Evolutionary conservation across 2,888 invertebrate genomes (phyloP).

Genomic region (Erannis defoliaria): DNA sequence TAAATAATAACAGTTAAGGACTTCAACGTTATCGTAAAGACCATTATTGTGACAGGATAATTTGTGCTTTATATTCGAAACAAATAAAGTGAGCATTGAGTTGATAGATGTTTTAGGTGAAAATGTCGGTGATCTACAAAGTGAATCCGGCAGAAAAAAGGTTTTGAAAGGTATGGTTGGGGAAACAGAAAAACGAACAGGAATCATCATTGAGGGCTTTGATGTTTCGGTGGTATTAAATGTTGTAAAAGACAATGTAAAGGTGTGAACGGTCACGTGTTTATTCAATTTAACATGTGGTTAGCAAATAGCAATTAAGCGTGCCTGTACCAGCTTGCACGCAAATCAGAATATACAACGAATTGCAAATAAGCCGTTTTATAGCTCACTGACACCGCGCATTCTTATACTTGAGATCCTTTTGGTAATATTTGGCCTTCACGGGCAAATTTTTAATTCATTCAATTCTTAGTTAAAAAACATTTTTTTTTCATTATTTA

Average conservation of each 20-base stretch:
- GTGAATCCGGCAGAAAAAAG: constrained; percentile 52
- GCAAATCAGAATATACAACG: constrained; percentile 39
- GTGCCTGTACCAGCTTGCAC: constrained; percentile 33
- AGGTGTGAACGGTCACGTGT: constrained; percentile 19
- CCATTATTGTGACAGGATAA: constrained; percentile 42
- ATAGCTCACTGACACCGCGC: constrained; percentile 33
- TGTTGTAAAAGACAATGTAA: constrained; percentile 18
- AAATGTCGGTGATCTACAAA: constrained; percentile 65
- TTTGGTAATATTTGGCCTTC: not conserved
- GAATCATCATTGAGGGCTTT: constrained; percentile 24
- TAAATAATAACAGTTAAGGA: constrained; percentile 48
- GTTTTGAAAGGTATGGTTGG: constrained; percentile 53
- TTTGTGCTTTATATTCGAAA: constrained; percentile 53
- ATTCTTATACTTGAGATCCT: constrained; percentile 21
- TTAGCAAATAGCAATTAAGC: constrained; percentile 34
- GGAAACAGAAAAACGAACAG: constrained; percentile 49
- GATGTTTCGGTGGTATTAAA: constrained; percentile 37
- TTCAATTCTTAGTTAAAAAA: too few species aligned
- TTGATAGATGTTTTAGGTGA: constrained; percentile 48
- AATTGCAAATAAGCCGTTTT: constrained; percentile 45
- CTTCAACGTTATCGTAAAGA: constrained; percentile 40
- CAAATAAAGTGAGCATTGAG: constrained; percentile 57
- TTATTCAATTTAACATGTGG: constrained; percentile 21
- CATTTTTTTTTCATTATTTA: too few species aligned
- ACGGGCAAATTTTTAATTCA: too few species aligned